Evolutionary conservation across 2,797 vertebrate genomes (phyloP), one percentile per base, ranked within the genome.

Genomic region (Arnoldichthys spilopterus): DNA sequence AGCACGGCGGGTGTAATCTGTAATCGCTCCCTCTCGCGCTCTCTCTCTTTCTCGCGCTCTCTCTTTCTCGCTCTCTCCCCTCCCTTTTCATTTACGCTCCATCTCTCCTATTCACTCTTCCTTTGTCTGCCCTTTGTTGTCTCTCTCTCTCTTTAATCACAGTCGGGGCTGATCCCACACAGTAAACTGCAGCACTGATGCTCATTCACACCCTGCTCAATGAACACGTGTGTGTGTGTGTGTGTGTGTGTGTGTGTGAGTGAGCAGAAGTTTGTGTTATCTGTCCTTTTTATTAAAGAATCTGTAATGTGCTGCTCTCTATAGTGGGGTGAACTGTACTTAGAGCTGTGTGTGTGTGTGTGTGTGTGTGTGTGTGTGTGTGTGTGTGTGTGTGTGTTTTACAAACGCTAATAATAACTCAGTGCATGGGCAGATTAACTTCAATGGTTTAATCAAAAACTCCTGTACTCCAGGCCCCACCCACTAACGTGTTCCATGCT

Each of bases 11-110:
- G 67, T 82, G 43, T 74, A 58, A 51, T 79, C 69, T 80, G 74
- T 76, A 56, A 78, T 76, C 83, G 51, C 74, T 34, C 51, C 76
- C 69, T 32, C 72, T 54, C 51, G 7, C 32, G n/a, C n/a, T n/a
- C n/a, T n/a, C n/a, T n/a, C n/a, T n/a, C n/a, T n/a, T n/a, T n/a
- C n/a, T n/a, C 6, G 18, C 62, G 54, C 43, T 1, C 0, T 28
- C 73, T 66, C 20, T n/a, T n/a, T n/a, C 6, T 30, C 62, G 54
- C 43, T 1, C 0, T 28, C 73, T 66, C 20, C 69, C 9, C 32
- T 40, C 72, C 18, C 24, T 16, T 69, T 30, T 13, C 18, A 30
- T 6, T 28, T 16, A 77, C 26, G 47, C 45, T 45, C 15, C 40
- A 56, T 69, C 28, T n/a, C 43, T 62, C 13, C 49, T 58, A n/a